Conservation (phyloP, 2,797 vertebrate genomes). For the Macrochelys suwanniensis region DNA sequence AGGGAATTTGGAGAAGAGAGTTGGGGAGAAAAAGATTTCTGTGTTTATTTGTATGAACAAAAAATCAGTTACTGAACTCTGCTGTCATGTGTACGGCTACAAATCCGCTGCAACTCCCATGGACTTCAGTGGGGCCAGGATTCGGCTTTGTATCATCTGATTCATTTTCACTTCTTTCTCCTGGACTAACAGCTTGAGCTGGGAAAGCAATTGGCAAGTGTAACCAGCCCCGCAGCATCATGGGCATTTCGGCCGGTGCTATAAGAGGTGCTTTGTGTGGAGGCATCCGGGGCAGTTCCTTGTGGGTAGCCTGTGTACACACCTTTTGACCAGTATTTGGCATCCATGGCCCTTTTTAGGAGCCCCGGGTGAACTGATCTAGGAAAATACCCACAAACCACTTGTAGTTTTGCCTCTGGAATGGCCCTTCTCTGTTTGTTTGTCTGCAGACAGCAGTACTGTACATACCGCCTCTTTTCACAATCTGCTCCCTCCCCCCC, state of each 20-base stretch:
- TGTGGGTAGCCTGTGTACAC: not conserved
- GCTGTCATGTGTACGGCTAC: not conserved
- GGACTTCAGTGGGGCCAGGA: not conserved
- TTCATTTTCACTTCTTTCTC: not conserved
- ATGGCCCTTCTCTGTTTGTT: not conserved
- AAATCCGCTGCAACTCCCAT: not conserved
- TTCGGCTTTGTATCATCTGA: not conserved
- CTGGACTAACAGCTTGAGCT: not conserved
- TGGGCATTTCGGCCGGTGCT: not conserved
- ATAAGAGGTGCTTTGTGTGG: not conserved
- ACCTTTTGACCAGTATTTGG: not conserved
- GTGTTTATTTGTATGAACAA: not conserved
- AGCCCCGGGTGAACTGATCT: not conserved
- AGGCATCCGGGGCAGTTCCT: not conserved
- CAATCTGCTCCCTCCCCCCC: too few relatives aligned
- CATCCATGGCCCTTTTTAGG: too few relatives aligned
- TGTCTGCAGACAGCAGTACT: not conserved
- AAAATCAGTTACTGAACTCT: not conserved
- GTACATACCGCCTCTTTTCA: not conserved
- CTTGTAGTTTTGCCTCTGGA: not conserved
- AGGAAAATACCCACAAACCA: not conserved
- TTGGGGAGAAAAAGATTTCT: not conserved
- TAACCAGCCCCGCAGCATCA: not conserved
- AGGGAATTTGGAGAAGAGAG: not conserved
- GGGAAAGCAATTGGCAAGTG: not conserved